These are phyloP conservation scores for Ceratosolen solmsi DNA, from an alignment of 1,140 invertebrate genomes.

Conservation along the genomic window DNA sequence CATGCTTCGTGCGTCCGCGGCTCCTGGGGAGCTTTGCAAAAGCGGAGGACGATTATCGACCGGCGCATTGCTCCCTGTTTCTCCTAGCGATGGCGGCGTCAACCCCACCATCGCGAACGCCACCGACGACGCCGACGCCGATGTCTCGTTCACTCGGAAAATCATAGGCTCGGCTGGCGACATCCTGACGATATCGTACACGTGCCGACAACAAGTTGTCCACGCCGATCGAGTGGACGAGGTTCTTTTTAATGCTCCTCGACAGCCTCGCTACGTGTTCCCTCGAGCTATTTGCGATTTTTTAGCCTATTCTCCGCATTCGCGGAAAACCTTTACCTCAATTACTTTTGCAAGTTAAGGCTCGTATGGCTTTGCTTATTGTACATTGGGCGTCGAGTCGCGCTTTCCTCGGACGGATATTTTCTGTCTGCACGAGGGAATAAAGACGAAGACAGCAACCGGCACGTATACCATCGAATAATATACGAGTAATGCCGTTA, in stretches of 20 bases:
- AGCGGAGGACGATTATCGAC: constrained; percentile 39
- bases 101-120: constrained; percentile 26
- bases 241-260: no score
- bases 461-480: no score
- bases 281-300: no score
- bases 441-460: no score
- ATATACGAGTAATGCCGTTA: no score
- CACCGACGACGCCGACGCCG: neutral
- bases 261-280: neutral
- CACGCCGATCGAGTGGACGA: neutral
- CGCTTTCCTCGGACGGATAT: no score
- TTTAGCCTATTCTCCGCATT: no score
- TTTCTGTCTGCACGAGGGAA: no score
- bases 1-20: neutral
- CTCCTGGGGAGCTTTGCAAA: constrained; percentile 6
- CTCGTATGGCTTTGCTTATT: no score
- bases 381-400: no score
- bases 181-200: neutral
- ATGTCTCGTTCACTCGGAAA: neutral
- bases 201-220: neutral
- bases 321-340: no score
- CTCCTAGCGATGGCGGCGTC: neutral
- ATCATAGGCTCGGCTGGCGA: neutral
- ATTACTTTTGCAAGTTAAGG: no score
- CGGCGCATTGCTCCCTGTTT: constrained; percentile 37